phyloP scores from a whole-genome alignment of 1,140 invertebrate genomes.

The Temnothorax longispinosus region DNA sequence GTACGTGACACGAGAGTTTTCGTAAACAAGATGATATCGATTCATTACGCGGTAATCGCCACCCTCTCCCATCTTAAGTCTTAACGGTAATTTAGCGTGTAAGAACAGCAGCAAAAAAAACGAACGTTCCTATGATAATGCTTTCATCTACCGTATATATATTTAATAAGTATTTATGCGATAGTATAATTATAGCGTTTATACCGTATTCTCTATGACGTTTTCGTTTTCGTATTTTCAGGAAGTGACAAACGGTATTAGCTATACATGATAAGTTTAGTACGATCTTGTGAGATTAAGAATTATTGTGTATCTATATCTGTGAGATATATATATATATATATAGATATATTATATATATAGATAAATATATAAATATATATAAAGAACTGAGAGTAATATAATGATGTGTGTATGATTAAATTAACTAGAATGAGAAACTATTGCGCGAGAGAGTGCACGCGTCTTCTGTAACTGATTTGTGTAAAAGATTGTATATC shows the following conservation, averaged over 20 bases:
- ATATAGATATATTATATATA: constrained; percentile 21
- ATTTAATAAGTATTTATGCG: constrained; percentile 71
- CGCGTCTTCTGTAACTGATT: constrained; percentile 41
- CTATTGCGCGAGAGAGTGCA: constrained; percentile 29
- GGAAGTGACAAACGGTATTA: constrained; percentile 43
- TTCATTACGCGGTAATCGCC: constrained; percentile 49
- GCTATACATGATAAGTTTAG: constrained; percentile 38
- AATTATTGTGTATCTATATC: constrained; percentile 59
- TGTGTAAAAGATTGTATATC: constrained; percentile 46
- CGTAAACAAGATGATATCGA: constrained; percentile 48
- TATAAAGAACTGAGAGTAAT: constrained; percentile 55
- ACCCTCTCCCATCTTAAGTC: constrained; percentile 53
- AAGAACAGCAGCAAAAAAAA: constrained; percentile 63
- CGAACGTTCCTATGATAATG: constrained; percentile 81
- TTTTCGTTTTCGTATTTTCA: constrained; percentile 68
- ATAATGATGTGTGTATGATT: constrained; percentile 33
- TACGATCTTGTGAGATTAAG: constrained; percentile 34
- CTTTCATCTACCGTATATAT: constrained; percentile 76
- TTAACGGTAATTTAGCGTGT: constrained; percentile 68
- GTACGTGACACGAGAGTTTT: constrained; percentile 56
- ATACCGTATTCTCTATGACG: constrained; percentile 54
- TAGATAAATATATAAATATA: constrained; percentile 46
- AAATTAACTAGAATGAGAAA: constrained; percentile 55
- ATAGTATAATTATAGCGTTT: constrained; percentile 67
- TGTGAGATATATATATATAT: constrained; percentile 53